Base-by-base conservation (phyloP, 2,113 vertebrate species). In the Pipa parva region DNA sequence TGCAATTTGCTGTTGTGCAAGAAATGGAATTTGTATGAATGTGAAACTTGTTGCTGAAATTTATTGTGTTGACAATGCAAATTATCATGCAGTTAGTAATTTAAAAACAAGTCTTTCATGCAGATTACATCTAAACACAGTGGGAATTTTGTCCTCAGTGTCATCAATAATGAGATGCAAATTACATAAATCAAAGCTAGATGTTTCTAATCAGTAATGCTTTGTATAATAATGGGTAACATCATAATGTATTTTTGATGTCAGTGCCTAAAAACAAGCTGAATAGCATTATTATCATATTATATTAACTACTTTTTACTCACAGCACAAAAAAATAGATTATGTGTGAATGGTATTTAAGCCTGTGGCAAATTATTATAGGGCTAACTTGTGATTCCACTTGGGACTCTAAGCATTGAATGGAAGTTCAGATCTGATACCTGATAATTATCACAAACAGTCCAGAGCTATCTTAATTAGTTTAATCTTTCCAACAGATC, bases 121-220 rank as follows among this genome's bases (percentile, higher is more conserved):
- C 46, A 49, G 22, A 49, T 49, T 49, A 49, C 46, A 49, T 49
- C 46, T 49, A 49, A 49, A 49, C 46, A 49, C 46, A 49, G 46
- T 24, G 21, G 46, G 46, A 49, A 22, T 49, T 49, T 49, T 49
- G 18, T 49, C 46, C 46, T 20, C 9, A 21, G 18, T 49, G 46
- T 49, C 46, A 49, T 20, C 46, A 49, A 49, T 49, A 49, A 49
- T 49, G 46, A 49, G 46, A 49, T 49, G 46, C 21, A 21, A 49
- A 49, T 49, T 49, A 24, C 46, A 49, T 21, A 49, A 49, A 49
- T 49, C 46, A 49, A 49, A 24, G 46, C 18, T 49, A 49, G 46
- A 49, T 22, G 21, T 49, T 49, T 49, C 46, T 49, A 49, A 49
- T 49, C 46, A 49, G 46, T 24, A 22, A 49, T 22, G 46, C 46